Evolutionary conservation across 1,140 invertebrate genomes (phyloP).

Genomic region (Aphelenchoides besseyi): DNA sequence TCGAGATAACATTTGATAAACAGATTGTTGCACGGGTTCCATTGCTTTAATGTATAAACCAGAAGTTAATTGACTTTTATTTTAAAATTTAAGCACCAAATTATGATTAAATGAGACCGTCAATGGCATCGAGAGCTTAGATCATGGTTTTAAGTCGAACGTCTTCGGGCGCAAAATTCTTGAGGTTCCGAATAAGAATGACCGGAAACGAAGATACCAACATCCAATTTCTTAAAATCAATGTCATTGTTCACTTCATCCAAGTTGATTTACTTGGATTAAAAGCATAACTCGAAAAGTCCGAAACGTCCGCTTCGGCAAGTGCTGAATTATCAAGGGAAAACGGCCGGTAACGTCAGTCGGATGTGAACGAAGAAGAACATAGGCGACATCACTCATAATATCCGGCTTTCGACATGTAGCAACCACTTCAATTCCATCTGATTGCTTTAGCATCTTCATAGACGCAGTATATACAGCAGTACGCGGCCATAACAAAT

Average conservation of each 20-base stretch:
- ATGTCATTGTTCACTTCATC: no score
- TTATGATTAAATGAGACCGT: no score
- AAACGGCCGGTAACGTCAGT: conserved; percentile 81
- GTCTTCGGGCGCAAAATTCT: not conserved
- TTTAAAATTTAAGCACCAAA: no score
- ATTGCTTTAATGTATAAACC: not conserved
- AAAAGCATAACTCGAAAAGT: conserved; percentile 81
- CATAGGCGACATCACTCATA: conserved; percentile 69
- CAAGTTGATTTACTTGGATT: no score
- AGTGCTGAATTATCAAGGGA: conserved; percentile 87
- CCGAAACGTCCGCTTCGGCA: conserved; percentile 74
- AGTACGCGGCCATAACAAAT: conserved; percentile 77
- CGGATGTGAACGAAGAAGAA: conserved; percentile 70
- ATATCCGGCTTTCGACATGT: conserved; percentile 81
- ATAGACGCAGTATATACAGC: conserved; percentile 92
- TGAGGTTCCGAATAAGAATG: not conserved
- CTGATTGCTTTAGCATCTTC: conserved; percentile 81
- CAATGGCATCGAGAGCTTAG: no score
- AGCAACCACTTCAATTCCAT: conserved; percentile 63
- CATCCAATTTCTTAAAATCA: not conserved
- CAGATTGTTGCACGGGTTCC: not conserved
- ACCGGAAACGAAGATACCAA: not conserved
- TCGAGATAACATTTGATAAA: not conserved
- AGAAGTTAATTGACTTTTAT: no score
- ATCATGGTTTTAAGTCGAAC: not conserved